Evolutionary conservation across 2,113 vertebrate species (phyloP).

Genomic region (Morone chrysops): DNA sequence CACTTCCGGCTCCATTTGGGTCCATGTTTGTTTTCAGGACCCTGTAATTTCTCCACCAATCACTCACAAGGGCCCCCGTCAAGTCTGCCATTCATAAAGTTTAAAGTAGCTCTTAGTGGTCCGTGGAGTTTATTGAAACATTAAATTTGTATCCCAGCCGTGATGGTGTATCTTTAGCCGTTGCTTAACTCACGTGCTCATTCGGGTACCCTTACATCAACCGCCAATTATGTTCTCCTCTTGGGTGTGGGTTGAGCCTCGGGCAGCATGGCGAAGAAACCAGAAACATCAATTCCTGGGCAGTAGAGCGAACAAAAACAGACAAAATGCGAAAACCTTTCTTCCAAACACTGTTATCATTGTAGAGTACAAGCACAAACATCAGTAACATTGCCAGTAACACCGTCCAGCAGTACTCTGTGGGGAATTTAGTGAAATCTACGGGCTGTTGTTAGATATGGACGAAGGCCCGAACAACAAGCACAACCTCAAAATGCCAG

Average conservation of each 20-base stretch:
- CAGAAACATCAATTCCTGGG: constrained; percentile 78
- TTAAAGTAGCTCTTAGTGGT: constrained; percentile 87
- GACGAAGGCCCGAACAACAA: constrained; percentile 31
- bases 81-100: constrained; percentile 86
- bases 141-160: constrained; percentile 85
- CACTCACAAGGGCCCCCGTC: constrained; percentile 76
- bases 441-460: constrained; percentile 40
- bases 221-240: constrained; percentile 83
- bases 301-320: constrained; percentile 70
- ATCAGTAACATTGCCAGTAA: constrained; percentile 63
- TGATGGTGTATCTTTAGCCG: constrained; percentile 86
- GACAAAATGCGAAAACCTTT: constrained; percentile 75
- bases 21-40: constrained; percentile 76
- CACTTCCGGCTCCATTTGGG: constrained; percentile 74
- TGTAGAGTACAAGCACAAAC: constrained; percentile 62
- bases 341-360: constrained; percentile 70
- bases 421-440: constrained; percentile 38
- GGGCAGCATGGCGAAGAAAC: constrained; percentile 71
- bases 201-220: constrained; percentile 79
- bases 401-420: constrained; percentile 32
- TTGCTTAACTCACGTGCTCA: constrained; percentile 79
- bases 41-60: constrained; percentile 85
- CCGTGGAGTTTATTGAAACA: constrained; percentile 85
- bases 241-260: constrained; percentile 82
- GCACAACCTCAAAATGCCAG: constrained; percentile 16